Percentiles rank a stretch among this genome's conserved stretches.
phyloP scores from a whole-genome alignment of 2,888 invertebrate genomes.

The Microdon myrmicae region DNA sequence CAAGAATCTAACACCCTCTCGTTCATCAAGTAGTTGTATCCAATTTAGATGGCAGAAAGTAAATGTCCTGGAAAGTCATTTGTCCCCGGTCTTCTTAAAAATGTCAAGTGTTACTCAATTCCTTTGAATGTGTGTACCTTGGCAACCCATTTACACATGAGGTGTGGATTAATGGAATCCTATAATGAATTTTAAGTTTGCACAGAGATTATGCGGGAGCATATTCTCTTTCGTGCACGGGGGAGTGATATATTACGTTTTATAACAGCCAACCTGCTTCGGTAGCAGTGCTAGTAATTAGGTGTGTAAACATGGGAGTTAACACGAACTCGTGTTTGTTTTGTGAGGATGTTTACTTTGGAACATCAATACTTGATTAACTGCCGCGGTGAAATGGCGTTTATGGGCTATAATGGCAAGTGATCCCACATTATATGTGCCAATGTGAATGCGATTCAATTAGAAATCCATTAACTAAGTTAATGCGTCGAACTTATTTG shows the following conservation, averaged over 20 bases:
- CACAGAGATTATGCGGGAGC: slow-evolving; percentile 9
- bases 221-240: too few species aligned
- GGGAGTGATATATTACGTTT: too few species aligned
- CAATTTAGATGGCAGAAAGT: too few species aligned
- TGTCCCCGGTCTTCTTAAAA: too few species aligned
- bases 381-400: too few species aligned
- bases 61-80: too few species aligned
- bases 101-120: slow-evolving; percentile 15
- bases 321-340: slow-evolving; percentile 1
- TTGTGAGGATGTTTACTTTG: slow-evolving; percentile 1
- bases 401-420: background rate
- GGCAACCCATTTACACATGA: slow-evolving; percentile 14
- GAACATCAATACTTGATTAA: background rate
- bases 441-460: too few species aligned
- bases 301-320: background rate
- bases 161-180: slow-evolving; percentile 23
- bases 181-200: slow-evolving; percentile 25
- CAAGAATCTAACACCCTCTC: too few species aligned
- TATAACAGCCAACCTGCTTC: background rate
- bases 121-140: slow-evolving; percentile 5
- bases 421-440: background rate
- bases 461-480: too few species aligned
- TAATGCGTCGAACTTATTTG: too few species aligned
- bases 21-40: too few species aligned
- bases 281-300: background rate